phyloP scores from a whole-genome alignment of 2,113 vertebrate species.

The Pampusana beccarii region DNA sequence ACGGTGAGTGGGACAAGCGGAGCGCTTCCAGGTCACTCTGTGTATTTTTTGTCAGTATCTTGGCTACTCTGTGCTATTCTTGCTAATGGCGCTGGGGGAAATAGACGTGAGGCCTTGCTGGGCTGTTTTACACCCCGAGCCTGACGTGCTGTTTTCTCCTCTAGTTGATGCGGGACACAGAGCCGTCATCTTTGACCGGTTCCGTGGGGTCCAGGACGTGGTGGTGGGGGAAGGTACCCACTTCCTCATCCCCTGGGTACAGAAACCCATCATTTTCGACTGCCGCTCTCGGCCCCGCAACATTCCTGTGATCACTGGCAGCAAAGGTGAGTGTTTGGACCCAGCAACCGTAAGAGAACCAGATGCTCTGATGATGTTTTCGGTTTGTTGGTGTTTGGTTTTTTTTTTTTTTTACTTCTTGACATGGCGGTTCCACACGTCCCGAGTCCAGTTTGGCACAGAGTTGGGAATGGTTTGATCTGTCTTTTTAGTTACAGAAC shows the following conservation, averaged over 20 bases:
- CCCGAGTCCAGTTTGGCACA: fast-evolving
- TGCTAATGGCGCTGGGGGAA: fast-evolving
- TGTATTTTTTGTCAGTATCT: fast-evolving
- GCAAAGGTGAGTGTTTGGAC: constrained; percentile 86
- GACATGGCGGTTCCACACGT: fast-evolving
- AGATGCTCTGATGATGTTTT: too few species aligned
- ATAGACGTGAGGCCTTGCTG: fast-evolving
- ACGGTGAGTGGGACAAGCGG: constrained; percentile 75
- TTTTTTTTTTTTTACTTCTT: fast-evolving
- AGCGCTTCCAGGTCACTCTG: fast-evolving
- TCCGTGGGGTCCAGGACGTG: constrained; percentile 87
- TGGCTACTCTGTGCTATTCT: fast-evolving
- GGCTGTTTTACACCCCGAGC: fast-evolving
- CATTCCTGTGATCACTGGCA: constrained; percentile 94
- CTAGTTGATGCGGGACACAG: constrained; percentile 94
- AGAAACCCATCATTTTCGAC: constrained; percentile 95
- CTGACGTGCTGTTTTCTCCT: not conserved
- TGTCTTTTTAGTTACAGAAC: too few species aligned
- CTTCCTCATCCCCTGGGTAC: constrained; percentile 97
- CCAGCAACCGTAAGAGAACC: fast-evolving
- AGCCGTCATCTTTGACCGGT: constrained; percentile 95
- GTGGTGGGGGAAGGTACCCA: constrained; percentile 94
- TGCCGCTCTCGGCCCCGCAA: constrained; percentile 96
- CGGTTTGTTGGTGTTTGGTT: too few species aligned
- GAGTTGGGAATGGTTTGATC: not conserved